A percentile compares a stretch with the other conserved stretches of the same genome.
These are phyloP conservation scores for Cossypha niveicapilla DNA, from an alignment of 2,797 vertebrate species.

Conservation along the genomic window DNA sequence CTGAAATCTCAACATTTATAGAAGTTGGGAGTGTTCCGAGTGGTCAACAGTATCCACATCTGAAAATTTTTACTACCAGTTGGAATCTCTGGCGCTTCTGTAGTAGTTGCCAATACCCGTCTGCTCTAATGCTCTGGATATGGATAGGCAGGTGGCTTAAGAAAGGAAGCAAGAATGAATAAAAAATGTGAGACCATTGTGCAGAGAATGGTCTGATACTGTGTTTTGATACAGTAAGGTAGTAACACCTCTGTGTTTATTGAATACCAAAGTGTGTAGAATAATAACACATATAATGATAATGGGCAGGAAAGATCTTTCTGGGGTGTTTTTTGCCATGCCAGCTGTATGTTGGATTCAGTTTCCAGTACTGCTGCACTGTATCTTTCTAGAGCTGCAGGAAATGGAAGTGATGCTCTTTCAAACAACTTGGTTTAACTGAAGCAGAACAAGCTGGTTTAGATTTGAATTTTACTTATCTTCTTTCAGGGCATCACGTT, in stretches of 20 bases:
- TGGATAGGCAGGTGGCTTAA: not conserved
- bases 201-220: not conserved
- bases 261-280: not conserved
- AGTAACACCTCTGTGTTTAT: not conserved
- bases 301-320: not conserved
- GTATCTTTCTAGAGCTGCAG: not conserved
- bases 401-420: not conserved
- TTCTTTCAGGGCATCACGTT: not conserved
- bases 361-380: not conserved
- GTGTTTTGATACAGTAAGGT: not conserved
- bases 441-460: not conserved
- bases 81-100: not conserved
- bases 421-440: not conserved
- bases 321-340: not conserved
- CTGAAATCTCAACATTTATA: not conserved
- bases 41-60: fast-evolving
- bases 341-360: not conserved
- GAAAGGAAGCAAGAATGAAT: not conserved
- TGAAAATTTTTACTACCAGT: not conserved
- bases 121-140: not conserved
- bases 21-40: not conserved
- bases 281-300: not conserved
- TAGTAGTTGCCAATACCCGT: not conserved
- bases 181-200: not conserved
- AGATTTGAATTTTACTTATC: not conserved